Evolutionary conservation across 37 sponge, comb jelly and placozoan genomes (phyloP).

Genomic region (Beroe forskalii): DNA sequence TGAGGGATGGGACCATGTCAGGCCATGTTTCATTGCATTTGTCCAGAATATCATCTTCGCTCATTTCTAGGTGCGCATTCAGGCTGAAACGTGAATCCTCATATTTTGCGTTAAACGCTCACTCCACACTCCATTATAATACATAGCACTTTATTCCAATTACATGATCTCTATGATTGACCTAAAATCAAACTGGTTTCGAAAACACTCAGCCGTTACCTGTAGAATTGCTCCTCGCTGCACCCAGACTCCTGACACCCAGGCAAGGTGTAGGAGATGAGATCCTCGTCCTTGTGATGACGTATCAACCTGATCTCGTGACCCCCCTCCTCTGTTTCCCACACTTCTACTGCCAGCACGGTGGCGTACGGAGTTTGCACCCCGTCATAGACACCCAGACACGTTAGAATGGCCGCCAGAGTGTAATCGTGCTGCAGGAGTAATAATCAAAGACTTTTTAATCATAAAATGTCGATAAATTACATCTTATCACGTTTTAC

Average conservation of each 20-base stretch:
- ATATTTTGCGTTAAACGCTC: too few relatives aligned
- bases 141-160: too few relatives aligned
- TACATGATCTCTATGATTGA: too few relatives aligned
- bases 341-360: constrained; percentile 24
- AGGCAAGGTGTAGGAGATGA: constrained; percentile 14
- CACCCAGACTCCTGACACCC: constrained; percentile 25
- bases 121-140: too few relatives aligned
- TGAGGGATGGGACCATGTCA: neutral
- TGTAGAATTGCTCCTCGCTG: neutral
- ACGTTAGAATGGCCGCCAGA: constrained; percentile 43
- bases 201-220: too few relatives aligned
- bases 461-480: too few relatives aligned
- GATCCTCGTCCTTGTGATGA: constrained; percentile 37
- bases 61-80: neutral
- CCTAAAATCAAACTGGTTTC: too few relatives aligned
- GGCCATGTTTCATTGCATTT: neutral
- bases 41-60: neutral
- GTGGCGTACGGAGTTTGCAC: constrained; percentile 48
- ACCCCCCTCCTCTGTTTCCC: neutral
- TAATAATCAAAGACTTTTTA: too few relatives aligned
- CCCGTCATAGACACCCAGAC: constrained; percentile 50
- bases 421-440: constrained; percentile 58
- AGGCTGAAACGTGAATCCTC: neutral
- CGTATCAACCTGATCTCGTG: neutral
- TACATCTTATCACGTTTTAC: too few relatives aligned